Percentiles rank a stretch among this genome's conserved stretches.
Evolutionary conservation across 2,888 invertebrate genomes (phyloP).

Genomic region (Pyrochroa serraticornis): DNA sequence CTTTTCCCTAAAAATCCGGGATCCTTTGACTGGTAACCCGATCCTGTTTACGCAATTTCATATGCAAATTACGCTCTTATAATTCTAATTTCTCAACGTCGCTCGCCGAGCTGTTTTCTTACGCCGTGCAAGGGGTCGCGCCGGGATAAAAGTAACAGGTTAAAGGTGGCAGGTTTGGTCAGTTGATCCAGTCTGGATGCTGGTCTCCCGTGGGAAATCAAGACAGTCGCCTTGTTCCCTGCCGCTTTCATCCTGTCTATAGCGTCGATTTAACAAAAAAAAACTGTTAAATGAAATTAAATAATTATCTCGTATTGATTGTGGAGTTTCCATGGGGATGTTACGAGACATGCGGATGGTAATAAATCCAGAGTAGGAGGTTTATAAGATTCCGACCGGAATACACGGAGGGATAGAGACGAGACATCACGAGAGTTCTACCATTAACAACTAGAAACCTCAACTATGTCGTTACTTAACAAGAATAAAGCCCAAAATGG

Average conservation of each 20-base stretch:
- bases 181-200: slow-evolving; percentile 48
- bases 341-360: too few relatives aligned
- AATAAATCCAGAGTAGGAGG: too few relatives aligned
- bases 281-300: background rate
- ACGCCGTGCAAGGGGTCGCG: slow-evolving; percentile 16
- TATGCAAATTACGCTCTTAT: slow-evolving; percentile 42
- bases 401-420: slow-evolving; percentile 11
- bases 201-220: slow-evolving; percentile 54
- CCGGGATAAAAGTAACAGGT: slow-evolving; percentile 36
- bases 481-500: slow-evolving; percentile 55
- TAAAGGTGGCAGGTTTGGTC: slow-evolving; percentile 49
- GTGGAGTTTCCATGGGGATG: too few relatives aligned
- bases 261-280: slow-evolving; percentile 20
- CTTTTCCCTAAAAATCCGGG: background rate
- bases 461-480: slow-evolving; percentile 57
- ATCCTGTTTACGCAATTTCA: slow-evolving; percentile 28
- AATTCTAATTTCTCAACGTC: slow-evolving; percentile 37
- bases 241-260: slow-evolving; percentile 5
- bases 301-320: background rate
- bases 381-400: too few relatives aligned
- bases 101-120: background rate
- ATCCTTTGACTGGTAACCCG: background rate
- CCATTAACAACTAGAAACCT: slow-evolving; percentile 55
- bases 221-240: slow-evolving; percentile 33
- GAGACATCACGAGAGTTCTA: slow-evolving; percentile 40